Evolutionary conservation across 2,113 vertebrate species (phyloP).

Genomic region (Fukomys damarensis): DNA sequence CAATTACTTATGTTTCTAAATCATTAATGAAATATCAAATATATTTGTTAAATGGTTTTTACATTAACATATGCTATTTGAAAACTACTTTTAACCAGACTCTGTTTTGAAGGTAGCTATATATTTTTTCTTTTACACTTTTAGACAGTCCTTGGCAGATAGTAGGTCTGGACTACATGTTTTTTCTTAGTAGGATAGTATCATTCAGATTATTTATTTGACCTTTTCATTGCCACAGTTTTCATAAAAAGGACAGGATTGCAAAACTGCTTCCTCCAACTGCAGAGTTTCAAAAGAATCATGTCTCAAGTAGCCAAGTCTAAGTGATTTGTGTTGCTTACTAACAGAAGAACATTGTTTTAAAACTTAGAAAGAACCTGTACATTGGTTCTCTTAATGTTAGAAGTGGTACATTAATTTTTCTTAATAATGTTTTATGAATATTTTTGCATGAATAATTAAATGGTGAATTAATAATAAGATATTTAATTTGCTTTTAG

Average conservation of each 20-base stretch:
- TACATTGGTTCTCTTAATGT: conserved; percentile 20
- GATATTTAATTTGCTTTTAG: conserved; percentile 6
- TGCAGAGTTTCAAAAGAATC: conserved; percentile 69
- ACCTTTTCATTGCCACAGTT: conserved; percentile 62
- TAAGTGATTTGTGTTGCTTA: conserved; percentile 41
- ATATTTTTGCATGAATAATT: conserved; percentile 43
- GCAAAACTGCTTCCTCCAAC: conserved; percentile 65
- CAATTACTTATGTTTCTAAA: background rate
- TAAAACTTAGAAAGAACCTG: background rate
- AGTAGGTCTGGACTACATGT: background rate
- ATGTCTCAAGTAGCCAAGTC: conserved; percentile 45
- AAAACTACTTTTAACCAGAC: conserved; percentile 34
- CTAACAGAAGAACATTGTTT: conserved; percentile 67
- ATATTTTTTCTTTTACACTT: background rate
- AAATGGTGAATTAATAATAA: conserved; percentile 3
- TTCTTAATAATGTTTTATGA: background rate
- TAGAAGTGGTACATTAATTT: conserved; percentile 5
- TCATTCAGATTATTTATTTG: conserved; percentile 58
- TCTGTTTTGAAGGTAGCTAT: background rate
- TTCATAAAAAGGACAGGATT: conserved; percentile 66
- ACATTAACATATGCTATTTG: background rate
- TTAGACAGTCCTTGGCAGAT: background rate
- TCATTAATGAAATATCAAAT: background rate
- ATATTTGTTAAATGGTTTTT: background rate
- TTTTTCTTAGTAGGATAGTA: conserved; percentile 40